phyloP scores from a whole-genome alignment of 2,888 invertebrate species.

The Acanthosepion pharaonis region DNA sequence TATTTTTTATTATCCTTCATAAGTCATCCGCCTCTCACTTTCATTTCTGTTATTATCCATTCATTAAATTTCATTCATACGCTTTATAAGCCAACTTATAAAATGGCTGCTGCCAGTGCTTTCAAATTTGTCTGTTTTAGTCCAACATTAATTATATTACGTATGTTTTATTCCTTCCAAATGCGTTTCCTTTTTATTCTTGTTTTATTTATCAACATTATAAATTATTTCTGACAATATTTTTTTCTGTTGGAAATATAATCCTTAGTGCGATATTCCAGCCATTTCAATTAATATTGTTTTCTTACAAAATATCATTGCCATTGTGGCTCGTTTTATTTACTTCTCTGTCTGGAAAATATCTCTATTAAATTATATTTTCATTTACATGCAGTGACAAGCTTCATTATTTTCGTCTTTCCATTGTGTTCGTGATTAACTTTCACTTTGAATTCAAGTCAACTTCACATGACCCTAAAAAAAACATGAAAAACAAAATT shows the following conservation, averaged over 20 bases:
- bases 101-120: too few species aligned
- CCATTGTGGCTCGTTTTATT: neutral
- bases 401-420: slow-evolving; percentile 15
- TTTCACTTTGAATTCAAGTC: neutral
- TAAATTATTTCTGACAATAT: neutral
- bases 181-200: neutral
- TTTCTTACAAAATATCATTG: neutral
- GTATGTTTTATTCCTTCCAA: too few species aligned
- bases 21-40: too few species aligned
- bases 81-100: too few species aligned
- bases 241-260: neutral
- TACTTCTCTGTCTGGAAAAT: neutral
- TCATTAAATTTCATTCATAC: too few species aligned
- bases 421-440: neutral
- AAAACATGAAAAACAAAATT: neutral
- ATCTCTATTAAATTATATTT: neutral
- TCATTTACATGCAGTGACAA: slow-evolving; percentile 4
- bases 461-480: too few species aligned
- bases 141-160: neutral
- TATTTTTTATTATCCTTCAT: too few species aligned
- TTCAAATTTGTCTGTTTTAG: neutral
- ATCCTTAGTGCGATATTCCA: neutral
- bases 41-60: too few species aligned
- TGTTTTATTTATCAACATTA: neutral
- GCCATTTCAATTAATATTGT: too few species aligned